Percentiles rank a stretch among this genome's conserved stretches.
phyloP scores from a whole-genome alignment of 1,140 invertebrate species.

The Drosophila saltans region DNA sequence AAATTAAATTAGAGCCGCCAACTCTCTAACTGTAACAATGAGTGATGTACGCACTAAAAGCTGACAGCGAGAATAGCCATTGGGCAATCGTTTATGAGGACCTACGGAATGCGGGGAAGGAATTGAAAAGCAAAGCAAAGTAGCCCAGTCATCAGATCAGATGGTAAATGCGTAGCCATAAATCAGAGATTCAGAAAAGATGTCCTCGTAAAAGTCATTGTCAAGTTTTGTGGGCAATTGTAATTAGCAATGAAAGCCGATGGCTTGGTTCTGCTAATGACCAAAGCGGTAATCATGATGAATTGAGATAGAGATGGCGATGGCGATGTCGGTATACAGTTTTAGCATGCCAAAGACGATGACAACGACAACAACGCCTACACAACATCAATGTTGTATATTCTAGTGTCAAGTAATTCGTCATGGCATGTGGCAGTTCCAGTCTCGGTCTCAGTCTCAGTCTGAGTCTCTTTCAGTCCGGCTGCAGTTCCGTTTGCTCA shows the following conservation, averaged over 20 bases:
- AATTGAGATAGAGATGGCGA: slow-evolving; percentile 60
- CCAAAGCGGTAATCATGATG: slow-evolving; percentile 54
- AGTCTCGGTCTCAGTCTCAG: neutral
- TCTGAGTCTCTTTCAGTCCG: slow-evolving; percentile 38
- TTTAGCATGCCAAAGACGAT: slow-evolving; percentile 16
- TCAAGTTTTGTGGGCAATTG: slow-evolving; percentile 44
- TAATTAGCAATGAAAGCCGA: slow-evolving; percentile 57
- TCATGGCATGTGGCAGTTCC: slow-evolving; percentile 67
- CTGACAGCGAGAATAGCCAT: slow-evolving; percentile 41
- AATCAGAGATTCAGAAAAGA: slow-evolving; percentile 55
- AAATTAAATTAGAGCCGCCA: slow-evolving; percentile 79
- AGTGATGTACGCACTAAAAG: slow-evolving; percentile 78
- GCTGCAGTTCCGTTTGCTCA: slow-evolving; percentile 73
- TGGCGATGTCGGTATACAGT: slow-evolving; percentile 21
- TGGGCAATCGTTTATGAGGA: neutral
- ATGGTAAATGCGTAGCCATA: slow-evolving; percentile 53
- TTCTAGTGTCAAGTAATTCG: slow-evolving; percentile 73
- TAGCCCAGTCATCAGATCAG: slow-evolving; percentile 46
- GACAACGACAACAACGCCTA: slow-evolving; percentile 43
- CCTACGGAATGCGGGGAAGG: neutral
- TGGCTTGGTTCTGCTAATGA: slow-evolving; percentile 36
- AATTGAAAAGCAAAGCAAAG: slow-evolving; percentile 9
- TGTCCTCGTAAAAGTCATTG: slow-evolving; percentile 47
- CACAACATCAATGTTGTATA: slow-evolving; percentile 35
- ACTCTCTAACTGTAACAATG: slow-evolving; percentile 81